A percentile compares a stretch with the other conserved stretches of the same genome.
These are phyloP conservation scores for Antheraea mylitta DNA, from an alignment of 1,140 invertebrate species.

Conservation along the genomic window DNA sequence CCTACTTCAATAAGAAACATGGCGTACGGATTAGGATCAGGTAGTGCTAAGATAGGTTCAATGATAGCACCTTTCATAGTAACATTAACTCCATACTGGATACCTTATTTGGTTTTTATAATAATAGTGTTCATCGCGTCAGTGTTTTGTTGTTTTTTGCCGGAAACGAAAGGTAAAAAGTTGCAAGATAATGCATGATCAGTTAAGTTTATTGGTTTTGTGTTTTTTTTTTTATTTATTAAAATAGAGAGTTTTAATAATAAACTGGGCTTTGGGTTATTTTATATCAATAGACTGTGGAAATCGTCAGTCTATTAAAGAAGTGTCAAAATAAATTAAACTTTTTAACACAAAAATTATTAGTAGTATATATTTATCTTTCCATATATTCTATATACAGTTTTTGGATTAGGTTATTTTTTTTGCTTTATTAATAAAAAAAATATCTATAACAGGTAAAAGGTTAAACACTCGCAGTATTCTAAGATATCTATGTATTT, in stretches of 20 bases:
- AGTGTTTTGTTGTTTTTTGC: constrained; percentile 18
- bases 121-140: constrained; percentile 15
- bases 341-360: too few species aligned
- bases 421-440: too few species aligned
- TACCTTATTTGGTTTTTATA: constrained; percentile 17
- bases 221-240: background rate
- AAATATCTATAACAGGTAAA: too few species aligned
- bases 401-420: too few species aligned
- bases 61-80: constrained; percentile 40
- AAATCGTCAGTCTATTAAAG: too few species aligned
- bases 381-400: too few species aligned
- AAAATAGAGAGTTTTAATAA: too few species aligned
- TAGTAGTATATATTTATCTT: too few species aligned
- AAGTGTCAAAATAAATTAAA: too few species aligned
- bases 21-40: constrained; percentile 36
- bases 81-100: constrained; percentile 19
- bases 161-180: constrained; percentile 20
- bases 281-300: too few species aligned
- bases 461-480: too few species aligned
- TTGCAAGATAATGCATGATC: constrained; percentile 14
- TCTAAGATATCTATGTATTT: too few species aligned
- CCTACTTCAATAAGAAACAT: constrained; percentile 48
- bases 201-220: background rate
- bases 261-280: background rate
- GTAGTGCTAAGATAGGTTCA: constrained; percentile 41